These are phyloP conservation scores for Anguilla pacifica DNA, from an alignment of 2,797 vertebrate genomes.

Conservation along the genomic window DNA sequence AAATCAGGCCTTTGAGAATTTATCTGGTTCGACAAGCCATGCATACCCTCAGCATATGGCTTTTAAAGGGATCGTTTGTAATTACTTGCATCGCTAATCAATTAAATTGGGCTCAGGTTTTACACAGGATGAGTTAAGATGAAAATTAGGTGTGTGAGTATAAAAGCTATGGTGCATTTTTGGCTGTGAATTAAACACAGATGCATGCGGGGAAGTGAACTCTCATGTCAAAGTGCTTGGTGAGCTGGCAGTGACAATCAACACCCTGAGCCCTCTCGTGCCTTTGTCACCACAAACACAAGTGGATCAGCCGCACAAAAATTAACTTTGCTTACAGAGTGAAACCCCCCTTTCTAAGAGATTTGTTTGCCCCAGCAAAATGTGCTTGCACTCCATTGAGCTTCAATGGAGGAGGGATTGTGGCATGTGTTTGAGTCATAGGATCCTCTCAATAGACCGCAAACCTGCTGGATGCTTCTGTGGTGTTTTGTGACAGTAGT, in stretches of 20 bases:
- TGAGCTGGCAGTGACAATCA: constrained; percentile 21
- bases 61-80: background rate
- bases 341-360: constrained; percentile 68
- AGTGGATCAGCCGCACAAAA: constrained; percentile 43
- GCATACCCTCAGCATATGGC: background rate
- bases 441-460: constrained; percentile 62
- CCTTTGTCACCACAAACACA: constrained; percentile 32
- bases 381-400: constrained; percentile 69
- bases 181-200: background rate
- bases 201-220: background rate
- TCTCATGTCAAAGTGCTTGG: constrained; percentile 7
- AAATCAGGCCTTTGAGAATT: background rate
- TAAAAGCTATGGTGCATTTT: background rate
- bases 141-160: background rate
- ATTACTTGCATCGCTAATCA: background rate
- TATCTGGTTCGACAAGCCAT: background rate
- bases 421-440: constrained; percentile 65
- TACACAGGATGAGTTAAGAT: background rate
- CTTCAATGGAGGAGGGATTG: constrained; percentile 70
- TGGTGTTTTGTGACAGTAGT: constrained; percentile 50
- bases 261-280: background rate
- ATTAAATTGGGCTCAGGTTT: background rate
- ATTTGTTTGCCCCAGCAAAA: constrained; percentile 77
- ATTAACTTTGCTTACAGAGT: constrained; percentile 75
- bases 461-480: constrained; percentile 66